phyloP scores from a whole-genome alignment of 2,888 invertebrate genomes.

The Rhopalosiphum nymphaeae region DNA sequence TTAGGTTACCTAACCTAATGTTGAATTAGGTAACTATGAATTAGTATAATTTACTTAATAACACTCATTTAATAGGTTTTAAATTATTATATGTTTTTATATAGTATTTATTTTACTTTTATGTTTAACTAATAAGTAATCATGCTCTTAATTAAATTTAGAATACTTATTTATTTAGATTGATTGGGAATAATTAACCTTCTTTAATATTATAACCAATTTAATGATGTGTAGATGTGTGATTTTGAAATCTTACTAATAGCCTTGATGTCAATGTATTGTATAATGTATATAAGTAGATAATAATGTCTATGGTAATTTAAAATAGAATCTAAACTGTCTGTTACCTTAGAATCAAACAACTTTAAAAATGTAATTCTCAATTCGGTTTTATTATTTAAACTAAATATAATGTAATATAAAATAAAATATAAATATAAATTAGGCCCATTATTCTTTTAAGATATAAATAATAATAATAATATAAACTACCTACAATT shows the following conservation, averaged over 20 bases:
- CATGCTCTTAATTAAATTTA: not conserved
- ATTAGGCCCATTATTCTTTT: too few species aligned
- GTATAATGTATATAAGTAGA: not conserved
- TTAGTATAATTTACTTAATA: not conserved
- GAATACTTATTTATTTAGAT: not conserved
- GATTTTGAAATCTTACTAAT: slow-evolving; percentile 19
- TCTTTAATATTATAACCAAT: not conserved
- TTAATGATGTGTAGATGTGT: not conserved
- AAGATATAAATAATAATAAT: not conserved
- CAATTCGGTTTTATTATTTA: not conserved
- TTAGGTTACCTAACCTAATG: not conserved
- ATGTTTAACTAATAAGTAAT: not conserved
- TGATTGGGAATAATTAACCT: not conserved
- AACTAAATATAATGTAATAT: not conserved
- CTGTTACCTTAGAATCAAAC: slow-evolving; percentile 20
- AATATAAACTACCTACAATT: not conserved
- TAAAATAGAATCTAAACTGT: not conserved
- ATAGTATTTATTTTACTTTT: not conserved
- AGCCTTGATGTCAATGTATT: slow-evolving; percentile 54
- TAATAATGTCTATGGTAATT: slow-evolving; percentile 4
- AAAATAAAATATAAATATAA: too few species aligned
- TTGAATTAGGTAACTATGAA: not conserved
- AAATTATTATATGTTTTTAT: not conserved
- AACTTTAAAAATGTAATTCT: not conserved
- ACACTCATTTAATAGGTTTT: not conserved